Base-by-base conservation (phyloP, 2,797 vertebrate genomes). In the Dermochelys coriacea region DNA sequence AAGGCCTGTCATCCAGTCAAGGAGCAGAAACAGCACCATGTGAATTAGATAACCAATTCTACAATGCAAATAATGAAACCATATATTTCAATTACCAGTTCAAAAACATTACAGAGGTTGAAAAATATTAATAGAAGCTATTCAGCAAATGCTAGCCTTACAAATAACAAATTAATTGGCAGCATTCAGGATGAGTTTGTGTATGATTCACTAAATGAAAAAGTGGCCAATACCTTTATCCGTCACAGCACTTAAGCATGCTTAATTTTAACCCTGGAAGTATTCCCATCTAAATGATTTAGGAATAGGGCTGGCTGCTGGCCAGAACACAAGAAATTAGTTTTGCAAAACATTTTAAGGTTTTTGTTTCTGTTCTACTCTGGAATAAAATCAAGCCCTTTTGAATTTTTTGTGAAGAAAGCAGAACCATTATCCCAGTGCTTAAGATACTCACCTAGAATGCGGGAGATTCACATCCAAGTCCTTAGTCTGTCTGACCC, bases 121-220 rank as follows among this genome's bases (percentile, higher is more conserved):
- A 68, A 85, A 80, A 64, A 18, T 81, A 8, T 77, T 92, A 79
- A 82, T 64, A 84, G 29, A 84, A 49, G 12, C 4, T 41, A 51
- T 74, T 91, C 41, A 80, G 84, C 2, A 95, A 88, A 85, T 83
- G 71, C 15, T 31, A 86, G 97, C 84, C 16, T 90, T 85, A 90
- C 49, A 68, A 82, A 31, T 11, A 85, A 29, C 18, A 89, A 86
- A 83, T 54, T 25, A 3, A 80, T 75, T 87, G 51, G 7, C 59
- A 90, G 18, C 49, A 49, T 12, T 84, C n/a, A 82, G 71, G 29
- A 14, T 47, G 5, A 91, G 49, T 91, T 80, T 91, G 87, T 82
- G 34, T 89, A 84, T 19, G 1, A 6, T 55, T 14, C 4, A 8
- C 41, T 91, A 81, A 89, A 47, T 10, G 61, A 82, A 91, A 52